Conservation (phyloP, 1,140 invertebrate species). For the Planococcus citri region DNA sequence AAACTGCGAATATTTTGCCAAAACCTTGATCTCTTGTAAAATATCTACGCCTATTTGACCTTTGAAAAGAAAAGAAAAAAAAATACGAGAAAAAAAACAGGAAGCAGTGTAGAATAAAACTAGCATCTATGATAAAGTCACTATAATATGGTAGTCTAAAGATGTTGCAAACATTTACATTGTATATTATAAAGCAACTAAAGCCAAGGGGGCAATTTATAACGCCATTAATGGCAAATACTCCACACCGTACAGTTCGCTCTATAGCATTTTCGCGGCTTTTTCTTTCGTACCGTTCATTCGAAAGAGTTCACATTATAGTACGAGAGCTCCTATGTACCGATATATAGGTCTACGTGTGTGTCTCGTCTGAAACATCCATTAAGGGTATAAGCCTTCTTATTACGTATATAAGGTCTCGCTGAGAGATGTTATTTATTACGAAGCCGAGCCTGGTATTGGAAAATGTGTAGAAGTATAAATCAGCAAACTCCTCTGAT, state of each 20-base stretch:
- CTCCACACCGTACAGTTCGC: too few relatives aligned
- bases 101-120: too few relatives aligned
- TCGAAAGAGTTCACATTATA: too few relatives aligned
- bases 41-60: too few relatives aligned
- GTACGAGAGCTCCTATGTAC: too few relatives aligned
- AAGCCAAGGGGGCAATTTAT: neutral
- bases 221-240: constrained; percentile 9
- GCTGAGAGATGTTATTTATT: constrained; percentile 14
- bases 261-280: neutral
- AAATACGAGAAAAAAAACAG: too few relatives aligned
- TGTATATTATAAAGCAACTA: neutral
- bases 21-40: too few relatives aligned
- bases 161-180: too few relatives aligned
- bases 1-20: too few relatives aligned
- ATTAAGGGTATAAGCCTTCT: constrained; percentile 16
- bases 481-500: neutral
- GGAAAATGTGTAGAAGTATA: neutral
- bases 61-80: too few relatives aligned
- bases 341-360: neutral
- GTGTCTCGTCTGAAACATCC: constrained; percentile 6
- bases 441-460: neutral
- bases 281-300: neutral
- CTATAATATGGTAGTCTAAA: too few relatives aligned
- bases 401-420: neutral
- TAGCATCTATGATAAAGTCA: too few relatives aligned